phyloP scores from a whole-genome alignment of 2,888 invertebrate genomes.

The Drosophila meridiana region DNA sequence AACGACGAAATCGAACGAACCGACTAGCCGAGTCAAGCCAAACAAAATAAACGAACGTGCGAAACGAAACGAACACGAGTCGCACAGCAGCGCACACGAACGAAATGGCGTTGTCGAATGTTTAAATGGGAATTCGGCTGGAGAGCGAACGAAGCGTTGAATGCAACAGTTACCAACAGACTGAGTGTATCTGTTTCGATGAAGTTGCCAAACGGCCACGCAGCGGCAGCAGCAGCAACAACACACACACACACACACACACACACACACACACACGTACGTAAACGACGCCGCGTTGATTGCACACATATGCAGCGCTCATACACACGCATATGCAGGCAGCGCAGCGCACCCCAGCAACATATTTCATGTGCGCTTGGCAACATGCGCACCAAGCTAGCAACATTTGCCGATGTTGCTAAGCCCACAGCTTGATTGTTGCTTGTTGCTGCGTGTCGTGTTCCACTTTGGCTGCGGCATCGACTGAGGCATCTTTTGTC shows the following conservation, averaged over 20 bases:
- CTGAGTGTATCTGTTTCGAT: slow-evolving; percentile 81
- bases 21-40: slow-evolving; percentile 15
- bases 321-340: slow-evolving; percentile 15
- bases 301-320: slow-evolving; percentile 43
- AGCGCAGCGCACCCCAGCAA: slow-evolving; percentile 40
- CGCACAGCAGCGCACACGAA: slow-evolving; percentile 16
- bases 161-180: slow-evolving; percentile 85
- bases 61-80: slow-evolving; percentile 28
- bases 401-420: slow-evolving; percentile 48
- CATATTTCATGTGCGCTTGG: slow-evolving; percentile 34
- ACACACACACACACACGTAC: slow-evolving; percentile 10
- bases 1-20: slow-evolving; percentile 30
- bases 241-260: slow-evolving; percentile 27
- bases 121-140: slow-evolving; percentile 37
- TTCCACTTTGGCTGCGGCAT: slow-evolving; percentile 35
- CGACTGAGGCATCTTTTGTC: slow-evolving; percentile 53
- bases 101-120: slow-evolving; percentile 18
- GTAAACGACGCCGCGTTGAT: slow-evolving; percentile 9
- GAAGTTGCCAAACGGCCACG: slow-evolving; percentile 82
- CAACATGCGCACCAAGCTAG: slow-evolving; percentile 61
- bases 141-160: slow-evolving; percentile 82
- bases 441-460: slow-evolving; percentile 27
- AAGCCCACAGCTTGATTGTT: slow-evolving; percentile 2
- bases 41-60: slow-evolving; percentile 27
- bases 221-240: slow-evolving; percentile 63